Percentiles rank a stretch among this genome's conserved stretches.
Conservation (phyloP, 2,888 invertebrate genomes). For the Drosophila mimetica region DNA sequence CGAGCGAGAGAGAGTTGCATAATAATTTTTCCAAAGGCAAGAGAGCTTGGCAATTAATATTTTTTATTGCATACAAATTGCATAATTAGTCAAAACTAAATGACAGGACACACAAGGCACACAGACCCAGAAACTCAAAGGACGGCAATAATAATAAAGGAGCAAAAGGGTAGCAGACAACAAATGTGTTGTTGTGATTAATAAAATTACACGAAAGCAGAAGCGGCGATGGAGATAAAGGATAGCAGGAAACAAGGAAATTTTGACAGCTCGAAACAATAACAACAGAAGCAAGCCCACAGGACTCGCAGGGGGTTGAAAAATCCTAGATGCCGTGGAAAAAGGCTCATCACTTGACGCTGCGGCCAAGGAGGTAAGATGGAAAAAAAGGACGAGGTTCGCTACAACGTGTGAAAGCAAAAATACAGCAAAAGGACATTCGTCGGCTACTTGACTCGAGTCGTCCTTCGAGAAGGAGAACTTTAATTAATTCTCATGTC, state of each 20-base stretch:
- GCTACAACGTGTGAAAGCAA: slow-evolving; percentile 75
- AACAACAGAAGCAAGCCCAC: slow-evolving; percentile 52
- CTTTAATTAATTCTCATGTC: slow-evolving; percentile 77
- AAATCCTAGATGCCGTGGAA: slow-evolving; percentile 57
- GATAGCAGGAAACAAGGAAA: slow-evolving; percentile 49
- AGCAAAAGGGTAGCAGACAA: slow-evolving; percentile 44
- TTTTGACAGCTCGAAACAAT: slow-evolving; percentile 75
- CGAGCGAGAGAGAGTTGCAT: slow-evolving; percentile 15
- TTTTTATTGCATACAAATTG: slow-evolving; percentile 80
- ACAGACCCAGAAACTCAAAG: slow-evolving; percentile 35
- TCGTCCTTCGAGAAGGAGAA: slow-evolving; percentile 21
- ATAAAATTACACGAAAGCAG: slow-evolving; percentile 73
- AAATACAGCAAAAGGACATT: slow-evolving; percentile 64
- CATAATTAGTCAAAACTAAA: slow-evolving; percentile 78
- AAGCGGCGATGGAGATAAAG: slow-evolving; percentile 6
- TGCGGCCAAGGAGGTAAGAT: slow-evolving; percentile 39
- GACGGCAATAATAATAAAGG: slow-evolving; percentile 28
- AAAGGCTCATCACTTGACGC: slow-evolving; percentile 79
- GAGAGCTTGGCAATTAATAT: slow-evolving; percentile 62
- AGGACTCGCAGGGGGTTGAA: slow-evolving; percentile 59
- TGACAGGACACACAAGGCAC: slow-evolving; percentile 48
- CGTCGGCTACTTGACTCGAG: slow-evolving; percentile 65
- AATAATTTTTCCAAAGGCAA: slow-evolving; percentile 20
- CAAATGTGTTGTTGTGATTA: slow-evolving; percentile 77
- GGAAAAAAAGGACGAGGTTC: slow-evolving; percentile 23